Conservation (phyloP, 1,140 invertebrate genomes). For the Aphelinus certus region DNA sequence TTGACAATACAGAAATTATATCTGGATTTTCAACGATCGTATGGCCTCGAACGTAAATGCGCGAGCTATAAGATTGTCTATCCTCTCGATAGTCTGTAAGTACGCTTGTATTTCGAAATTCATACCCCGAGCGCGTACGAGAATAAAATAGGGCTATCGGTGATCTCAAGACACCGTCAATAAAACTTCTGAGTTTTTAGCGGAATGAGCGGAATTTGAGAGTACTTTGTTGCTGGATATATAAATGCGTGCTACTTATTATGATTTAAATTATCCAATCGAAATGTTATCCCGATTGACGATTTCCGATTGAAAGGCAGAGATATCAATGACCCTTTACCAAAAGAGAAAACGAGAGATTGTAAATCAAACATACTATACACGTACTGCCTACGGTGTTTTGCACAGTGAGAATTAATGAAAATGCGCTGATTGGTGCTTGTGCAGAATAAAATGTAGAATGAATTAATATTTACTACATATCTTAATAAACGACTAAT, state of each 20-base stretch:
- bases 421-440: too few species aligned
- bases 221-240: neutral
- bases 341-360: too few species aligned
- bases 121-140: neutral
- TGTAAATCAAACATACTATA: too few species aligned
- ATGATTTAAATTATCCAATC: too few species aligned
- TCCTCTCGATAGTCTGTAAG: too few species aligned
- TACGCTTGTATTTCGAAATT: conserved; percentile 8
- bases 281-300: neutral
- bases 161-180: neutral
- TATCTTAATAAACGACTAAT: conserved; percentile 10
- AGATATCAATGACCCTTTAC: too few species aligned
- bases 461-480: neutral
- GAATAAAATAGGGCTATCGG: neutral
- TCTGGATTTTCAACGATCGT: too few species aligned
- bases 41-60: neutral
- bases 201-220: neutral
- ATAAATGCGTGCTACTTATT: too few species aligned
- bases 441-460: too few species aligned
- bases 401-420: too few species aligned
- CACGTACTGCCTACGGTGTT: too few species aligned
- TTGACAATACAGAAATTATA: too few species aligned
- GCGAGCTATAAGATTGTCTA: neutral
- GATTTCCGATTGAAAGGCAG: neutral
- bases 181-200: neutral